phyloP scores from a whole-genome alignment of 2,797 vertebrate species.

The Kryptopterus vitreolus region DNA sequence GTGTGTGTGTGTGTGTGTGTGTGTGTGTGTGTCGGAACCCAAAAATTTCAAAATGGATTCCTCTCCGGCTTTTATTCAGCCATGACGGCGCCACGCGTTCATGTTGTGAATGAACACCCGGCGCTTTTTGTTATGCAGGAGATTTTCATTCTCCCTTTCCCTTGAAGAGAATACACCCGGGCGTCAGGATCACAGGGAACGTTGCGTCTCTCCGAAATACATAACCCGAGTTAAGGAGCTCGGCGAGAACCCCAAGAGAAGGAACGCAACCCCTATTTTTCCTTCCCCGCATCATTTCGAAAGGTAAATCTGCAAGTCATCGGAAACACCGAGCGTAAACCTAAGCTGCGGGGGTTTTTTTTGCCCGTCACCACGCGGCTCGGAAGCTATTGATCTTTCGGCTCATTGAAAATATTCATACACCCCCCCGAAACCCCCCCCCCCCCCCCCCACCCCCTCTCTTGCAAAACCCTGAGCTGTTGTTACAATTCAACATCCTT shows the following conservation, averaged over 20 bases:
- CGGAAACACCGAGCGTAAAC: conserved; percentile 23
- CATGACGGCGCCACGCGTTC: conserved; percentile 4
- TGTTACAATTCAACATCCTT: conserved; percentile 42
- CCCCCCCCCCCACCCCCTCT: too few relatives aligned
- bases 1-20: too few relatives aligned
- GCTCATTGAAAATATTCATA: conserved; percentile 42
- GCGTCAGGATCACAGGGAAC: conserved; percentile 14
- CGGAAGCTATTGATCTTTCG: conserved; percentile 38
- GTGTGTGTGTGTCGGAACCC: too few relatives aligned
- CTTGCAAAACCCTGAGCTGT: conserved; percentile 33
- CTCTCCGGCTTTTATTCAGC: conserved; percentile 20
- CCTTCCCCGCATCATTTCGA: conserved; percentile 11
- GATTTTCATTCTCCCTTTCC: conserved; percentile 1
- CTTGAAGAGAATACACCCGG: conserved; percentile 6
- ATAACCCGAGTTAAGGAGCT: conserved; percentile 12
- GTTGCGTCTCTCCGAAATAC: too few relatives aligned
- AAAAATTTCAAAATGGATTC: conserved; percentile 32
- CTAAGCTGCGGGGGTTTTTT: conserved; percentile 13
- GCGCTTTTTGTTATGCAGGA: conserved; percentile 22
- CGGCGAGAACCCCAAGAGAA: conserved; percentile 7
- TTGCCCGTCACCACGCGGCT: conserved; percentile 20
- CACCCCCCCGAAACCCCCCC: too few relatives aligned
- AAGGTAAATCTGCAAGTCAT: conserved; percentile 39
- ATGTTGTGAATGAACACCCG: conserved; percentile 1
- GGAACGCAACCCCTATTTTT: not conserved